A percentile compares a stretch with the other conserved stretches of the same genome.
phyloP scores from a whole-genome alignment of 2,797 vertebrate species.

The Paramormyrops hopkinsi region DNA sequence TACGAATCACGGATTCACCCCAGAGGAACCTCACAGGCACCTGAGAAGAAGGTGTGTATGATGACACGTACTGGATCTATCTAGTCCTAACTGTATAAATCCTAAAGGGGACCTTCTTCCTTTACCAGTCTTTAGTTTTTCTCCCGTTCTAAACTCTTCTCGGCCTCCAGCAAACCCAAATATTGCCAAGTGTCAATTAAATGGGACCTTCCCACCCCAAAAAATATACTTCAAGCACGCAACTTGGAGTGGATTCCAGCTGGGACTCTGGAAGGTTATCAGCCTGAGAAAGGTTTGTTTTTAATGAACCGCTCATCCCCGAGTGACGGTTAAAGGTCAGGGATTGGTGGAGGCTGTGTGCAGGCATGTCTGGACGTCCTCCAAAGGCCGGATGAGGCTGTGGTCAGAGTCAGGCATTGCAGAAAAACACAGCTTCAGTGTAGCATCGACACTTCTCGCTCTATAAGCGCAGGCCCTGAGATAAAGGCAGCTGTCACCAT shows the following conservation, averaged over 20 bases:
- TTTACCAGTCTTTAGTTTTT: neutral
- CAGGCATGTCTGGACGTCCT: slow-evolving; percentile 14
- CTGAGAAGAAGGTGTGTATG: neutral
- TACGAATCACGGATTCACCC: neutral
- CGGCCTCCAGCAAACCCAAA: neutral
- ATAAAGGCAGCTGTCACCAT: neutral
- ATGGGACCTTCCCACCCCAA: neutral
- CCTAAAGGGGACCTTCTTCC: neutral
- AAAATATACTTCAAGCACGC: neutral
- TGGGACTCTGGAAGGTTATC: slow-evolving; percentile 2
- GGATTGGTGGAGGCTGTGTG: neutral
- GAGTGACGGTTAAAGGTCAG: neutral
- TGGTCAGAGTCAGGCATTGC: neutral
- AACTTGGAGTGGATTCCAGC: neutral
- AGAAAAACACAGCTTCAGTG: neutral
- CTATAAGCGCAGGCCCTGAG: neutral
- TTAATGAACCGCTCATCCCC: neutral
- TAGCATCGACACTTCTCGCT: neutral
- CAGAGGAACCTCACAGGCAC: neutral
- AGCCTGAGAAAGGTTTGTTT: neutral
- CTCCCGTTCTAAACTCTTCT: neutral
- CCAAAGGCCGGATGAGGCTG: slow-evolving; percentile 25
- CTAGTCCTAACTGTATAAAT: neutral
- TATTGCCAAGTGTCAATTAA: neutral
- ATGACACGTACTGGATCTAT: neutral